Base-by-base conservation (phyloP, 2,797 vertebrate species). In the Sardinella longiceps region DNA sequence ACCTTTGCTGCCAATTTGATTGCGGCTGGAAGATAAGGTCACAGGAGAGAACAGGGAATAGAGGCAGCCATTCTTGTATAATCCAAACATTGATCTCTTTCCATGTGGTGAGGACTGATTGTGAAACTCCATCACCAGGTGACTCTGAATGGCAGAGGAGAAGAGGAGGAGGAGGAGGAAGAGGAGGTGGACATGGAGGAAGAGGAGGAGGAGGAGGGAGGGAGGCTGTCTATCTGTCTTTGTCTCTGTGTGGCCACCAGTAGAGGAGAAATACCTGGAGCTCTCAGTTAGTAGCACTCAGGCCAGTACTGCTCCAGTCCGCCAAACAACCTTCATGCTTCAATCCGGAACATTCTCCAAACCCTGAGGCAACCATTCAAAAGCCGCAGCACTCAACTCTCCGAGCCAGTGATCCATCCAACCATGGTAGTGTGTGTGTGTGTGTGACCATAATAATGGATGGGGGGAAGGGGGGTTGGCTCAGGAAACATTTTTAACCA, bases 1-100 rank as follows among this genome's bases (percentile, higher is more conserved):
- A 90, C 48, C 85, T 58, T 80, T 53, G 90, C 91, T 91, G 90
- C 91, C 90, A 92, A 94, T 94, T 93, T 94, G 93, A 95, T 94
- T 92, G 92, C 90, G 90, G 88, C 87, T 84, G 87, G 80, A 87
- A 93, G 94, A 94, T 94, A 91, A 91, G 91, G 92, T 91, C 86
- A 84, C 86, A 83, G 83, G 81, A 88, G 87, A 28, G 48, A 74
- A 30, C 88, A 87, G 88, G 66, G 30, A 56, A 82, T 48, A 45
- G 46, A 45, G 20, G 45, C 63, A 58, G 86, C 80, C 89, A 90
- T 91, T 89, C 91, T 86, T 83, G 48, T 89, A 88, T 91, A 92
- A 94, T 94, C 92, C 88, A 87, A 81, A 87, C 90, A 92, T 90
- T 90, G 93, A 94, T 95, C 93, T 91, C 81, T 81, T 86, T 88